Base-by-base conservation (phyloP, 2,113 vertebrate genomes). In the Peromyscus maniculatus region DNA sequence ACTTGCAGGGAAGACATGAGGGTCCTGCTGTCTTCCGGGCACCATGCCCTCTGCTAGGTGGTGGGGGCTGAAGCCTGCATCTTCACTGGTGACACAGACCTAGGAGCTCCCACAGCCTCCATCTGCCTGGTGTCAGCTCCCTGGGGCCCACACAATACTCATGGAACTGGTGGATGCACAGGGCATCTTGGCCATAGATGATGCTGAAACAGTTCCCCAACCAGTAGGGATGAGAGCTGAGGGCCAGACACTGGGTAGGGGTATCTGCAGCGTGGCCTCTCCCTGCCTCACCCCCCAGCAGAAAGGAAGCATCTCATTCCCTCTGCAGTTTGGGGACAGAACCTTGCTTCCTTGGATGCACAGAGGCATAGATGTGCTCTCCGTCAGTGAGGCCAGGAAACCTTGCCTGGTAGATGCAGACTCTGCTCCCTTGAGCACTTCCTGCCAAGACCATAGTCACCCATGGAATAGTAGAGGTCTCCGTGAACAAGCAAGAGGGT, bases 1-100 rank as follows among this genome's bases (percentile, higher is more conserved):
- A 92, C 92, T 95, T 9, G 0, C 91, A 97, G 89, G 77, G 94
- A 94, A 96, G 96, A 94, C 83, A 79, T 9, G 91, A 95, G 89
- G 95, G 97, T 94, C 96, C 95, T 79, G 86, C 72, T 78, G 64
- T 87, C 91, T 94, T 67, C 80, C 1, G 15, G 97, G 95, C 86
- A 87, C 66, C 36, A 5, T 67, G 93, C 96, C 97, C 91, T 96
- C 86, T 0, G 0, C 19, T 8, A 36, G 67, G 31, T 21, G 67
- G 31, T 21, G 22, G 71, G 93, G 52, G 80, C 66, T 66, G 31
- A 52, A 75, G 82, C 49, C 83, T 66, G 77, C 0, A 1, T 71
- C 39, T 46, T 91, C 55, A 0, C 31, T 66, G 74, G 80, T 75
- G 39, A 39, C 92, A 67, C 59, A 43, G 86, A 26, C 66, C 0